Evolutionary conservation across 2,797 vertebrate genomes (phyloP).

Genomic region (Chaetophractus vellerosus): DNA sequence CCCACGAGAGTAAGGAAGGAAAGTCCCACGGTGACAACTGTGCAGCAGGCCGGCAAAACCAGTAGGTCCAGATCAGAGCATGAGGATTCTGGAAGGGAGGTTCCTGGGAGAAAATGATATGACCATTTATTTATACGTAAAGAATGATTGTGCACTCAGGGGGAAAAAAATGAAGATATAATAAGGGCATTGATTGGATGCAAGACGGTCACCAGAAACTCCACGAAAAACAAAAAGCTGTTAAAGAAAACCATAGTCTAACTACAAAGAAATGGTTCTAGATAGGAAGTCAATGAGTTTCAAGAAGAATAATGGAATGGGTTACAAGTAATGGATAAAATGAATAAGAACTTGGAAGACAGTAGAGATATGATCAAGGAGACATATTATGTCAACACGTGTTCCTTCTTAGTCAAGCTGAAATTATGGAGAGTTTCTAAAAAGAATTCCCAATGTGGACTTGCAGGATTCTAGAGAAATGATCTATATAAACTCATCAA

Average conservation of each 20-base stretch:
- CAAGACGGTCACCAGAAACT: background rate
- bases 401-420: background rate
- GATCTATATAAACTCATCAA: background rate
- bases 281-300: background rate
- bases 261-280: background rate
- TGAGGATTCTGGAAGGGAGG: too few species aligned
- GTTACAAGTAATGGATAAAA: background rate
- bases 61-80: background rate
- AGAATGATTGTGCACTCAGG: background rate
- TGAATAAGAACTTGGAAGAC: background rate
- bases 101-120: background rate
- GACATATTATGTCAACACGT: background rate
- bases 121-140: background rate
- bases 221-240: background rate
- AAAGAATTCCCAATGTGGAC: background rate
- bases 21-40: too few species aligned
- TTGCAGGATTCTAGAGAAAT: background rate
- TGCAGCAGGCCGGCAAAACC: background rate
- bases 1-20: background rate
- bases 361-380: background rate
- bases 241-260: background rate
- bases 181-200: background rate
- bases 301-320: background rate
- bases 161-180: background rate
- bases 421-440: background rate